Percentiles rank a stretch among this genome's conserved stretches.
Evolutionary conservation across 2,888 invertebrate genomes (phyloP).

Genomic region (Ennomos erosarius): DNA sequence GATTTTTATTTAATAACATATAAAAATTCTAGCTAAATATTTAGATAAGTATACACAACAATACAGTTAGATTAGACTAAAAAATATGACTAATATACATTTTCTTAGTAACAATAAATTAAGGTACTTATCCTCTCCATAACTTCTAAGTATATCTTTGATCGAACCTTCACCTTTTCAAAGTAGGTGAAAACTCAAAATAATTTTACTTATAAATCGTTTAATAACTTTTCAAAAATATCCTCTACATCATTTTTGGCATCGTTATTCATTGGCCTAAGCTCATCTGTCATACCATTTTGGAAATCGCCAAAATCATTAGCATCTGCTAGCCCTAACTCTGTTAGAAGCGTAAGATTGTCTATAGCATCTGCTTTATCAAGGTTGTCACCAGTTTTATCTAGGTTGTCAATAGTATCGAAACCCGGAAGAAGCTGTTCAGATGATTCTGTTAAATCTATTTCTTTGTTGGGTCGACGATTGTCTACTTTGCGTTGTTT

Average conservation of each 20-base stretch:
- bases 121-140: too few species aligned
- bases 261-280: constrained; percentile 55
- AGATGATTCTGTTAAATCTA: constrained; percentile 60
- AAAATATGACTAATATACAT: too few species aligned
- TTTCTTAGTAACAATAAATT: too few species aligned
- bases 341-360: constrained; percentile 79
- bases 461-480: constrained; percentile 66
- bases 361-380: constrained; percentile 53
- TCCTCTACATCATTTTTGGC: constrained; percentile 52
- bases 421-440: constrained; percentile 71
- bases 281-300: constrained; percentile 66
- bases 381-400: constrained; percentile 37
- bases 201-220: constrained; percentile 53
- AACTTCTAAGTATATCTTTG: too few species aligned
- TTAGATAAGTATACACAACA: neutral
- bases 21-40: constrained; percentile 20
- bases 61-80: too few species aligned
- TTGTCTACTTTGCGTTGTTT: constrained; percentile 73
- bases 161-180: too few species aligned
- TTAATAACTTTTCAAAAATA: constrained; percentile 74
- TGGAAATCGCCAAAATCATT: constrained; percentile 77
- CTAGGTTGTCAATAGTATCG: constrained; percentile 46
- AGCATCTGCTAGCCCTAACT: constrained; percentile 82
- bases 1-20: constrained; percentile 21
- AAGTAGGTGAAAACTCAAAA: too few species aligned